phyloP scores from a whole-genome alignment of 2,888 invertebrate species.

The Neoascia interrupta region DNA sequence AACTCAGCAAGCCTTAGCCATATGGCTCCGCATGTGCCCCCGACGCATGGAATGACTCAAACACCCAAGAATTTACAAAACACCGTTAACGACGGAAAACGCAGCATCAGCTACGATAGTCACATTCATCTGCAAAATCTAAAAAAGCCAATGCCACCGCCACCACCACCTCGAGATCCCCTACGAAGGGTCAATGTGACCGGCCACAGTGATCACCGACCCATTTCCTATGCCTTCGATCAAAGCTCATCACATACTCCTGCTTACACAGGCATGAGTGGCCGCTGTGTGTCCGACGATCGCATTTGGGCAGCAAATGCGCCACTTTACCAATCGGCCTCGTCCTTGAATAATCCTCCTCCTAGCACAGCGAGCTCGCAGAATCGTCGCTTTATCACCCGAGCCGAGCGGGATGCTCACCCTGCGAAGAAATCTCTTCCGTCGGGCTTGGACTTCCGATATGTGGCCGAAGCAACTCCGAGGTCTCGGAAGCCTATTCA shows the following conservation, averaged over 20 bases:
- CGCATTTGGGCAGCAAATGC: conserved; percentile 77
- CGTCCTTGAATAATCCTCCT: conserved; percentile 74
- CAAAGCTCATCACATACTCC: conserved; percentile 70
- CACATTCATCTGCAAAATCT: conserved; percentile 77
- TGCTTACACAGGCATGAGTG: conserved; percentile 70
- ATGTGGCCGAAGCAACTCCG: conserved; percentile 86
- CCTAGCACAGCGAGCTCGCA: conserved; percentile 61
- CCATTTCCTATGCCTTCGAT: conserved; percentile 82
- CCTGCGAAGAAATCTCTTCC: conserved; percentile 76
- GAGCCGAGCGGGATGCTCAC: conserved; percentile 76
- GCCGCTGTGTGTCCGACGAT: conserved; percentile 79
- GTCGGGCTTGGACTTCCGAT: conserved; percentile 82
- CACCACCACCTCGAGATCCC: conserved; percentile 90
- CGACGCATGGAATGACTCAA: conserved; percentile 70
- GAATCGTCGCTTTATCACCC: conserved; percentile 75
- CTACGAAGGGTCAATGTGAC: conserved; percentile 81
- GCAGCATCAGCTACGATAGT: conserved; percentile 79
- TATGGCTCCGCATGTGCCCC: conserved; percentile 75
- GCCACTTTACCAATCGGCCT: conserved; percentile 77
- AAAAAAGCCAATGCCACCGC: conserved; percentile 83
- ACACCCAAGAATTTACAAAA: conserved; percentile 74
- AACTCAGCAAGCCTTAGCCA: conserved; percentile 74
- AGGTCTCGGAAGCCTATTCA: conserved; percentile 87
- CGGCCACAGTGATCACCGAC: conserved; percentile 77
- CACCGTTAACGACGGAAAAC: conserved; percentile 75